Evolutionary conservation across 2,888 invertebrate species (phyloP).

Genomic region (Lithophane leautieri): DNA sequence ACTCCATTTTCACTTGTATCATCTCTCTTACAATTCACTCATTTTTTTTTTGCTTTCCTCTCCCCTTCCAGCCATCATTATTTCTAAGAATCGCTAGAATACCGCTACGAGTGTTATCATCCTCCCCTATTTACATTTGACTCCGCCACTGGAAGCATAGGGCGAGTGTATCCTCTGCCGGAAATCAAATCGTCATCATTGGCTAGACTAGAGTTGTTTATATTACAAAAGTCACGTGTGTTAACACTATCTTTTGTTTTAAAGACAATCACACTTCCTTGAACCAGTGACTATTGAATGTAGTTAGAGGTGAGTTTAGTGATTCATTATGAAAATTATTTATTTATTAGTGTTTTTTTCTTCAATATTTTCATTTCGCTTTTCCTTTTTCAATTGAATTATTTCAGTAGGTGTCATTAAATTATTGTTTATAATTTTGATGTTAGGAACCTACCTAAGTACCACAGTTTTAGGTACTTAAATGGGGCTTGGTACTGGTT

Average conservation of each 20-base stretch:
- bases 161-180: background rate
- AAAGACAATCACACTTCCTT: conserved; percentile 59
- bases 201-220: conserved; percentile 34
- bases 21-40: background rate
- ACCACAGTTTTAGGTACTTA: background rate
- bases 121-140: background rate
- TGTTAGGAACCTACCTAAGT: background rate
- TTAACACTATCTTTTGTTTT: conserved; percentile 58
- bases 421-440: background rate
- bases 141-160: background rate
- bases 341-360: conserved; percentile 13
- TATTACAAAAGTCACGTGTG: conserved; percentile 35
- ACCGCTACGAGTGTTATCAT: background rate
- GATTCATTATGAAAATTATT: conserved; percentile 38
- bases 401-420: background rate
- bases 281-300: conserved; percentile 35
- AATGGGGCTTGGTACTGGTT: background rate
- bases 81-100: background rate
- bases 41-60: background rate
- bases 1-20: background rate
- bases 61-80: background rate
- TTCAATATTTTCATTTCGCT: background rate
- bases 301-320: conserved; percentile 44
- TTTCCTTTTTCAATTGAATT: too few species aligned
- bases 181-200: conserved; percentile 22